Conservation (phyloP, 2,888 invertebrate genomes). For the Pollenia labialis region DNA sequence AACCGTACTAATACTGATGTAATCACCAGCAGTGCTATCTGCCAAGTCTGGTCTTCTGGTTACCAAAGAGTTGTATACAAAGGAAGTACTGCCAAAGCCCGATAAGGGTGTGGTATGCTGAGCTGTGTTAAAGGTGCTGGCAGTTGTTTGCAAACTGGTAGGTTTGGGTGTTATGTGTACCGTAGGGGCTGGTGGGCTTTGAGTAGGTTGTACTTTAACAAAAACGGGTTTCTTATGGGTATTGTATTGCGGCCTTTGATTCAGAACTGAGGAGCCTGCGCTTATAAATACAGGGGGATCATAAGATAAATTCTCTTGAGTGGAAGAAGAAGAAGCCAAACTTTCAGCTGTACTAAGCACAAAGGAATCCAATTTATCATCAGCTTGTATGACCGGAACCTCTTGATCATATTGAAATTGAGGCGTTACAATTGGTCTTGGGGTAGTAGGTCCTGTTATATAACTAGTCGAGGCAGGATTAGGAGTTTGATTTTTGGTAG, state of each 20-base stretch:
- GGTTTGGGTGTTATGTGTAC: slow-evolving; percentile 90
- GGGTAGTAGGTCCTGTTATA: slow-evolving; percentile 85
- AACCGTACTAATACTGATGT: slow-evolving; percentile 77
- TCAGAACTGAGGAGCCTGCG: slow-evolving; percentile 80
- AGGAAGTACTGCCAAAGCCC: slow-evolving; percentile 82
- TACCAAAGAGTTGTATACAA: slow-evolving; percentile 81
- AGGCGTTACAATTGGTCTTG: slow-evolving; percentile 84
- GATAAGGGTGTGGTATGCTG: slow-evolving; percentile 72
- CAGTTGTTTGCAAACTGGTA: slow-evolving; percentile 81
- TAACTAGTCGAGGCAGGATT: slow-evolving; percentile 85
- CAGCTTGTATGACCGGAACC: slow-evolving; percentile 78
- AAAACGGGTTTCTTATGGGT: slow-evolving; percentile 80
- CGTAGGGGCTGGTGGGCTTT: slow-evolving; percentile 87
- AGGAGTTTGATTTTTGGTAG: slow-evolving; percentile 66
- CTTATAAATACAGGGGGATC: slow-evolving; percentile 77
- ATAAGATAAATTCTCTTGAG: slow-evolving; percentile 76
- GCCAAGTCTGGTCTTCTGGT: slow-evolving; percentile 78
- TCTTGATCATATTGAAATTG: slow-evolving; percentile 79
- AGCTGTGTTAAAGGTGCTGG: slow-evolving; percentile 72
- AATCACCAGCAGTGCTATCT: slow-evolving; percentile 69
- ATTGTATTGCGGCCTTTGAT: slow-evolving; percentile 74
- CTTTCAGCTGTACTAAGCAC: slow-evolving; percentile 80
- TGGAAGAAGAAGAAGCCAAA: slow-evolving; percentile 60
- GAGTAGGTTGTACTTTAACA: slow-evolving; percentile 83
- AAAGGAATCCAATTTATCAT: slow-evolving; percentile 81